A percentile compares a stretch with the other conserved stretches of the same genome.
Evolutionary conservation across 2,888 invertebrate species (phyloP).

Genomic region (Chrysomela aeneicollis): DNA sequence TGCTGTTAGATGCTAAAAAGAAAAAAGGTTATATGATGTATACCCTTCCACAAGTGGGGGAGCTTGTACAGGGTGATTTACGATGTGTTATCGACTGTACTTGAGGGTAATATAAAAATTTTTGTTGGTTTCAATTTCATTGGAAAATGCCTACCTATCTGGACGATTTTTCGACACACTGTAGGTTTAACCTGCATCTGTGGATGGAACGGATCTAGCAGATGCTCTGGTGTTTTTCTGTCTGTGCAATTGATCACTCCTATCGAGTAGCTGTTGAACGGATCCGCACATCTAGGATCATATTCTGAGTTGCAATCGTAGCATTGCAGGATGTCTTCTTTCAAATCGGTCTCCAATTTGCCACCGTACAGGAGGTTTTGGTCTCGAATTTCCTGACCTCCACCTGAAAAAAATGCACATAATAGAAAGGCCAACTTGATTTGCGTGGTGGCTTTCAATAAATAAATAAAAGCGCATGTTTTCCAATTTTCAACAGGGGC

Average conservation of each 20-base stretch:
- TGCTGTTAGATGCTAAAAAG: too few species aligned
- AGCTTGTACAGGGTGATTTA: too few species aligned
- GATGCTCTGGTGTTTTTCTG: constrained; percentile 74
- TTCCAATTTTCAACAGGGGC: too few species aligned
- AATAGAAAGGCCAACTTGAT: too few species aligned
- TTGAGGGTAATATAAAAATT: too few species aligned
- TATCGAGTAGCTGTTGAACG: constrained; percentile 85
- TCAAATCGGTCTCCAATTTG: constrained; percentile 16
- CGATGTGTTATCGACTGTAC: too few species aligned
- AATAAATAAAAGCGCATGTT: too few species aligned
- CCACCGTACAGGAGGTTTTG: constrained; percentile 27
- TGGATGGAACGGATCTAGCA: constrained; percentile 60
- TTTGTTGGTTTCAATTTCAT: background rate
- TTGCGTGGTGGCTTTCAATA: too few species aligned
- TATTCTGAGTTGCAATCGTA: constrained; percentile 92
- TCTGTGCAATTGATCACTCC: constrained; percentile 86
- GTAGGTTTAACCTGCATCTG: constrained; percentile 60
- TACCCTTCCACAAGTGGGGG: too few species aligned
- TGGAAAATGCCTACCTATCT: constrained; percentile 55
- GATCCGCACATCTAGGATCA: constrained; percentile 88
- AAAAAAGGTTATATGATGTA: too few species aligned
- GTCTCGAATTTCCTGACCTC: constrained; percentile 25
- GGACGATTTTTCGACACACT: constrained; percentile 78
- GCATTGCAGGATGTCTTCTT: constrained; percentile 69
- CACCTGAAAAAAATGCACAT: constrained; percentile 27